These are phyloP conservation scores for Sarcophaga caerulescens DNA, from an alignment of 2,888 invertebrate species.

Conservation along the genomic window DNA sequence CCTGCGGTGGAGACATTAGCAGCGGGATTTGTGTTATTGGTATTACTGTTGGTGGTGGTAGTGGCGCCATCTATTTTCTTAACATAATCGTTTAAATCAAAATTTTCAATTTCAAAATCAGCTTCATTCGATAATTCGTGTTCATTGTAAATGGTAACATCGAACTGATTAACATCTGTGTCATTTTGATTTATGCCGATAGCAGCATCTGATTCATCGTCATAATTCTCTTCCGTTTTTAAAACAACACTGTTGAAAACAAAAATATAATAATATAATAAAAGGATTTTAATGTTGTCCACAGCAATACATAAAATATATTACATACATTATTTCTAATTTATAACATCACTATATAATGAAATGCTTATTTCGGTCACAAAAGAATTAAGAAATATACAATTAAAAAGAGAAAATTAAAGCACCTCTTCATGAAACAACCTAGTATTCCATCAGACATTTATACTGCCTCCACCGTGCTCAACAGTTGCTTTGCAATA, in stretches of 20 bases:
- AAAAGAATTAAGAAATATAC: too few relatives aligned
- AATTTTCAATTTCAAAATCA: slow-evolving; percentile 64
- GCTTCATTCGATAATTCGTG: slow-evolving; percentile 52
- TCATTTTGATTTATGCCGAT: slow-evolving; percentile 26
- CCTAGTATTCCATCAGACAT: too few relatives aligned
- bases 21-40: slow-evolving; percentile 11
- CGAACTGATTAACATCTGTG: slow-evolving; percentile 8
- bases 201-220: slow-evolving; percentile 44
- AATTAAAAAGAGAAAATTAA: too few relatives aligned
- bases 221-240: slow-evolving; percentile 54
- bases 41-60: background rate
- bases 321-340: too few relatives aligned
- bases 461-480: too few relatives aligned
- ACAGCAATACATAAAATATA: background rate
- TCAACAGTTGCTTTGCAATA: too few relatives aligned
- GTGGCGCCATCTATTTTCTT: slow-evolving; percentile 53
- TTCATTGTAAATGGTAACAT: slow-evolving; percentile 43
- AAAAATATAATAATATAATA: too few relatives aligned
- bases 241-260: slow-evolving; percentile 38
- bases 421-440: too few relatives aligned
- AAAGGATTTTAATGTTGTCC: too few relatives aligned
- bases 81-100: slow-evolving; percentile 62
- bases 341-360: too few relatives aligned
- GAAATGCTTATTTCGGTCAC: too few relatives aligned
- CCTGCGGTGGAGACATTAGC: background rate